These are phyloP conservation scores for Alexandromys fortis DNA, from an alignment of 2,113 vertebrate genomes.

Conservation along the genomic window DNA sequence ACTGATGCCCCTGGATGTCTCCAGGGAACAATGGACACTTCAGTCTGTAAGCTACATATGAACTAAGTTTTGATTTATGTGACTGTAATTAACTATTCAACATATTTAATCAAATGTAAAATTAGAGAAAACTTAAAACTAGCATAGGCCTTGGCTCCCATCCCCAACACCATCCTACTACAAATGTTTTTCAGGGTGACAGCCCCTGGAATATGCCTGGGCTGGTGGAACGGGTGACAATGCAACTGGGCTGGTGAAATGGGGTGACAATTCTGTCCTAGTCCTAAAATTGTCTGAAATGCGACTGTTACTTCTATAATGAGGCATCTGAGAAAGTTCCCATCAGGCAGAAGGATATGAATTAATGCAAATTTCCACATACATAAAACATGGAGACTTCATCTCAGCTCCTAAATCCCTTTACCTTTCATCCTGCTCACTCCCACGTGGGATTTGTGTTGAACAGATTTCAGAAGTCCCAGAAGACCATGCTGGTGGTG, in stretches of 20 bases:
- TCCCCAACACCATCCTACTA: background rate
- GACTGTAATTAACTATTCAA: constrained; percentile 12
- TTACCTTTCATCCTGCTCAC: constrained; percentile 70
- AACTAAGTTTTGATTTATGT: constrained; percentile 41
- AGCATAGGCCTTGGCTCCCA: background rate
- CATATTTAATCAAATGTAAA: constrained; percentile 45
- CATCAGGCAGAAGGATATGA: constrained; percentile 76
- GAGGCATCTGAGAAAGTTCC: constrained; percentile 74
- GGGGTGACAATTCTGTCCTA: background rate
- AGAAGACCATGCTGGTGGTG: background rate
- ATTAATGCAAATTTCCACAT: constrained; percentile 79
- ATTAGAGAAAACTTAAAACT: background rate
- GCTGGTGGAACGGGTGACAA: background rate
- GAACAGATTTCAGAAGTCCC: constrained; percentile 63
- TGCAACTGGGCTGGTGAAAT: background rate
- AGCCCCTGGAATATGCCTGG: background rate
- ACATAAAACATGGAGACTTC: constrained; percentile 78
- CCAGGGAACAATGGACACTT: background rate
- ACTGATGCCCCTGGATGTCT: background rate
- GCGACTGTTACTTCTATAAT: constrained; percentile 57
- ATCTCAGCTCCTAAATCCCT: constrained; percentile 59
- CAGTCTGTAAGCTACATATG: background rate
- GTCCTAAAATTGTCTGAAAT: constrained; percentile 49
- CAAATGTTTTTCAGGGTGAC: background rate
- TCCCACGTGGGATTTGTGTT: background rate